Conservation (phyloP, 2,113 vertebrate species). For the Seriola dumerili region DNA sequence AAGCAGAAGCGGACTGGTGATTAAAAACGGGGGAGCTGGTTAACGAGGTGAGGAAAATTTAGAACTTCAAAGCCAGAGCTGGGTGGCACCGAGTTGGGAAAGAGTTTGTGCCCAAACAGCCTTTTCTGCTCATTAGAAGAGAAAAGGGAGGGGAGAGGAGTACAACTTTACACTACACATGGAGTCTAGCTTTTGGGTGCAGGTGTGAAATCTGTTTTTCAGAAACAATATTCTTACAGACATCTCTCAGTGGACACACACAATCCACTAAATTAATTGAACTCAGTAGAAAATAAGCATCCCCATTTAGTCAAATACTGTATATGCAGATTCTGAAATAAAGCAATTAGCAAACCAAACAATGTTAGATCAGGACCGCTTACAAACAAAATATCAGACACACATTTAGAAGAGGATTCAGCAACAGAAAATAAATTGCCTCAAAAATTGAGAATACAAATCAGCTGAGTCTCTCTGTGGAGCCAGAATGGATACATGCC, state of each 20-base stretch:
- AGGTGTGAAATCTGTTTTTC: slow-evolving; percentile 5
- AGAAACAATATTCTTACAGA: background rate
- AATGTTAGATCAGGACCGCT: background rate
- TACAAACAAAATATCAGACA: slow-evolving; percentile 18
- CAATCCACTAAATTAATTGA: slow-evolving; percentile 1
- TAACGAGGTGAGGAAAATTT: slow-evolving; percentile 60
- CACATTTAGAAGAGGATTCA: slow-evolving; percentile 35
- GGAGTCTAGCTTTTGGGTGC: background rate
- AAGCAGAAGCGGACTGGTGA: slow-evolving; percentile 43
- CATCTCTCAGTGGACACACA: background rate
- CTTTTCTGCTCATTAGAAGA: slow-evolving; percentile 43
- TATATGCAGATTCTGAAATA: background rate
- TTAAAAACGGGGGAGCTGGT: slow-evolving; percentile 54
- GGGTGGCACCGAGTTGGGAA: slow-evolving; percentile 1
- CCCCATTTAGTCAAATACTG: background rate
- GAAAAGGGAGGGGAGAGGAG: background rate
- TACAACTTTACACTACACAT: background rate
- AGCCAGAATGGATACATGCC: slow-evolving; percentile 2
- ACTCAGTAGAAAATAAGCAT: background rate
- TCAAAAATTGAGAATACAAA: slow-evolving; percentile 29
- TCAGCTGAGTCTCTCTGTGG: slow-evolving; percentile 13
- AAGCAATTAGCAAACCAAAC: slow-evolving; percentile 24
- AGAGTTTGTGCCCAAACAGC: slow-evolving; percentile 14
- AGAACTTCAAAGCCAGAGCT: slow-evolving; percentile 42
- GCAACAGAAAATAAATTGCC: slow-evolving; percentile 27